A percentile compares a stretch with the other conserved stretches of the same genome.
Conservation (phyloP, 1,140 invertebrate genomes). For the Anadara kagoshimensis region DNA sequence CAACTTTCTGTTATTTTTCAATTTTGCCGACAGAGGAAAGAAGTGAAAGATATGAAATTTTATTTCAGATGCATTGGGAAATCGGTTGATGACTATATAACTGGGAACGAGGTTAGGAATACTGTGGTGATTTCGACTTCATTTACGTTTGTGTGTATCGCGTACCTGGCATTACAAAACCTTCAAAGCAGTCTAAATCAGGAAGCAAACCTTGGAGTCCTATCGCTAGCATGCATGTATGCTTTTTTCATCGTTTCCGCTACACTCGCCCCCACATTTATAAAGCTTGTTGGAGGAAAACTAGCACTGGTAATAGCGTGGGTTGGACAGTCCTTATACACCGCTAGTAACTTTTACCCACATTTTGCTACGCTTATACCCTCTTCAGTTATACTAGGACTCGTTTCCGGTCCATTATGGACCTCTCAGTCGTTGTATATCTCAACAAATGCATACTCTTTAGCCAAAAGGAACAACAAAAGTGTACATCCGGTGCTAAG, state of each 20-base stretch:
- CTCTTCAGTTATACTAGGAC: constrained; percentile 46
- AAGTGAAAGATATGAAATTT: no score
- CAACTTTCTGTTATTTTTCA: no score
- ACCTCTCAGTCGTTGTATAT: constrained; percentile 40
- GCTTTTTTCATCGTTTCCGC: constrained; percentile 47
- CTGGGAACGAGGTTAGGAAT: constrained; percentile 12
- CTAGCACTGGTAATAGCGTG: constrained; percentile 44
- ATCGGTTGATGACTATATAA: not conserved
- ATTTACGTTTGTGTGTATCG: no score
- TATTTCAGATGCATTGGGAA: no score
- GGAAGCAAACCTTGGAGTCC: constrained; percentile 33
- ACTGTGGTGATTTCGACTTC: not conserved
- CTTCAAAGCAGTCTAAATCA: no score
- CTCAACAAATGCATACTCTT: constrained; percentile 2
- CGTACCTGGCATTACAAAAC: no score
- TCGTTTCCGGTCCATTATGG: constrained; percentile 49
- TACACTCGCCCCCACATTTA: constrained; percentile 48
- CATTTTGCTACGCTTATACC: constrained; percentile 53
- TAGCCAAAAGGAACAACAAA: no score
- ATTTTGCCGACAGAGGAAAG: no score
- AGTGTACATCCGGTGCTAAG: no score
- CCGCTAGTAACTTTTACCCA: constrained; percentile 72
- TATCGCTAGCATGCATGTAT: constrained; percentile 44
- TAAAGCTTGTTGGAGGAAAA: constrained; percentile 52
- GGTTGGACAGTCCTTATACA: constrained; percentile 49